These are phyloP conservation scores for Agrotis puta DNA, from an alignment of 2,888 invertebrate species.

Conservation along the genomic window DNA sequence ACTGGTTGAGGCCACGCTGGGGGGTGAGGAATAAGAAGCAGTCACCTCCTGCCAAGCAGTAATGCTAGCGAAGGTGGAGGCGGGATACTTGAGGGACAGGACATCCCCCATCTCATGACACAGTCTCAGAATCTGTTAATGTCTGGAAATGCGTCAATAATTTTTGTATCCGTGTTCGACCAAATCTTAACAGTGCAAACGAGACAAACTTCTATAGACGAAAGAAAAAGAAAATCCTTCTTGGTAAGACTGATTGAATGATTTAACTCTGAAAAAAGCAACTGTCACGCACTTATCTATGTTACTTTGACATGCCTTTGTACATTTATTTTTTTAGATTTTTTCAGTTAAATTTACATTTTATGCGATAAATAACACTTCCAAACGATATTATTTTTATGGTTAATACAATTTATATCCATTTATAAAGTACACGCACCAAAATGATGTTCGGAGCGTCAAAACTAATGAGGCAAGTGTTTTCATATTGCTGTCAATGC, in stretches of 20 bases:
- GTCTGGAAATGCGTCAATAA: too few species aligned
- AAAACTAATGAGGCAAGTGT: constrained; percentile 76
- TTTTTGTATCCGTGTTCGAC: too few species aligned
- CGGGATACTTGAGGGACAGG: too few species aligned
- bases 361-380: background rate
- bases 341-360: constrained; percentile 19
- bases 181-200: too few species aligned
- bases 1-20: too few species aligned
- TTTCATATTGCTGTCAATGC: background rate
- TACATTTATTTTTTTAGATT: constrained; percentile 19
- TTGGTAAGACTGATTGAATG: constrained; percentile 10
- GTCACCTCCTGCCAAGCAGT: too few species aligned
- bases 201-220: background rate
- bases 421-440: background rate
- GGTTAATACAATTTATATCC: background rate
- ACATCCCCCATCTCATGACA: too few species aligned
- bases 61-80: too few species aligned
- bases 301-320: constrained; percentile 26
- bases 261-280: background rate
- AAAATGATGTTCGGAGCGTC: constrained; percentile 73
- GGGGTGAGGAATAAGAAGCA: too few species aligned
- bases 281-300: constrained; percentile 1
- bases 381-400: constrained; percentile 7
- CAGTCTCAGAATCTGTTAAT: too few species aligned
- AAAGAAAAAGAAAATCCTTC: constrained; percentile 16